phyloP scores from a whole-genome alignment of 2,797 vertebrate genomes.

The Enteromius mattozi region DNA sequence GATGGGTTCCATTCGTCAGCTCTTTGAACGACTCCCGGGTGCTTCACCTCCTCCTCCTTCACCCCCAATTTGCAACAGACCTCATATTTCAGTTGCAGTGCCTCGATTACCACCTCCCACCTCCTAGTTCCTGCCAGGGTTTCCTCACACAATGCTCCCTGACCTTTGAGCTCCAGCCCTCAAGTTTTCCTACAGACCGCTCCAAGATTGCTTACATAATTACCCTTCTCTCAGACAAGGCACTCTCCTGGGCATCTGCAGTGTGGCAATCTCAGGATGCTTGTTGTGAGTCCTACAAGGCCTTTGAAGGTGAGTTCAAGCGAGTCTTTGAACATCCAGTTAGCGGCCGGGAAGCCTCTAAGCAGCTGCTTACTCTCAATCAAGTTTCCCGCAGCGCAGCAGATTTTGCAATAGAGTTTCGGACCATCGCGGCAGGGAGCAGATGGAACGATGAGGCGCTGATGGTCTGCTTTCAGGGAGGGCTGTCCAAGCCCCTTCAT shows the following conservation, averaged over 20 bases:
- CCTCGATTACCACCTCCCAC: not conserved
- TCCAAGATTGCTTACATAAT: not conserved
- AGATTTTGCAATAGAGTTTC: not conserved
- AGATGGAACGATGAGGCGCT: not conserved
- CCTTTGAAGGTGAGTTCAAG: not conserved
- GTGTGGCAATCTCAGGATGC: not conserved
- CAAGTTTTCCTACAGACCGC: not conserved
- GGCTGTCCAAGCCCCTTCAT: not conserved
- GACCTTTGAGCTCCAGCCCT: not conserved
- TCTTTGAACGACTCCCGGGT: not conserved
- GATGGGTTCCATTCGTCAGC: too few relatives aligned
- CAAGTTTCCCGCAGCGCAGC: not conserved
- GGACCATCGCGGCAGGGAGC: not conserved
- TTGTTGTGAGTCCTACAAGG: not conserved
- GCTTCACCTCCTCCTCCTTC: not conserved
- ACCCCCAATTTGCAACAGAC: not conserved
- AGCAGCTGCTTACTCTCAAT: not conserved
- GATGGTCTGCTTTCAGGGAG: not conserved
- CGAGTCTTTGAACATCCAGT: not conserved
- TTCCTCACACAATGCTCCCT: not conserved
- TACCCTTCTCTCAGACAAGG: not conserved
- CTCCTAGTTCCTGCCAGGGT: not conserved
- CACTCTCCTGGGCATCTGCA: not conserved
- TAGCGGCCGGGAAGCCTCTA: not conserved
- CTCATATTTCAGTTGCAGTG: not conserved